phyloP scores from a whole-genome alignment of 2,797 vertebrate species.

The Astyanax mexicanus region DNA sequence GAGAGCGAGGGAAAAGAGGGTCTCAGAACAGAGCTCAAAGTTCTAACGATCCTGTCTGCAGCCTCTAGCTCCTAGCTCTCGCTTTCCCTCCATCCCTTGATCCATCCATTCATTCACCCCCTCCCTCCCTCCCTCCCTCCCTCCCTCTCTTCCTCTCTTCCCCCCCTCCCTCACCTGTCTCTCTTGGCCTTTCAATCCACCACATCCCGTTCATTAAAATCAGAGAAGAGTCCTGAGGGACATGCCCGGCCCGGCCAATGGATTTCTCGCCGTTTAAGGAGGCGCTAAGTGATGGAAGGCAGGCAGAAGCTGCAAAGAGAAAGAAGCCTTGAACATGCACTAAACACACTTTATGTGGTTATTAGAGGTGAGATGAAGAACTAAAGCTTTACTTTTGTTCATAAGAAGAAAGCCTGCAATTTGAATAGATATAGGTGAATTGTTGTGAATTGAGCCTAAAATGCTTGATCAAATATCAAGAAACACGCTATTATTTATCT shows the following conservation, averaged over 20 bases:
- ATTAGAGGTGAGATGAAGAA: neutral
- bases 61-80: constrained; percentile 35
- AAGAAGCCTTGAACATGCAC: neutral
- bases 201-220: constrained; percentile 52
- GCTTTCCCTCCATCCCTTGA: neutral
- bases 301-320: neutral
- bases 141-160: constrained; percentile 42
- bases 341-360: neutral
- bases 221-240: constrained; percentile 38
- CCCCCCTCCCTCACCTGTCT: neutral
- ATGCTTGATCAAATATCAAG: too few species aligned
- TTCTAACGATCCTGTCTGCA: constrained; percentile 44
- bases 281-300: constrained; percentile 28
- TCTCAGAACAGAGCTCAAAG: constrained; percentile 49
- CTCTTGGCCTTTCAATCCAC: constrained; percentile 23
- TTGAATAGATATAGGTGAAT: too few species aligned
- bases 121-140: constrained; percentile 15
- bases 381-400: neutral
- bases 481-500: too few species aligned
- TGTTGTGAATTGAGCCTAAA: too few species aligned
- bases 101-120: constrained; percentile 5
- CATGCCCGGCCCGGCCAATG: constrained; percentile 28
- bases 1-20: constrained; percentile 14
- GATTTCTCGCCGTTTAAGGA: constrained; percentile 43
- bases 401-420: too few species aligned